A percentile compares a stretch with the other conserved stretches of the same genome.
phyloP scores from a whole-genome alignment of 2,113 vertebrate genomes.

The Notarius lentiginosus region DNA sequence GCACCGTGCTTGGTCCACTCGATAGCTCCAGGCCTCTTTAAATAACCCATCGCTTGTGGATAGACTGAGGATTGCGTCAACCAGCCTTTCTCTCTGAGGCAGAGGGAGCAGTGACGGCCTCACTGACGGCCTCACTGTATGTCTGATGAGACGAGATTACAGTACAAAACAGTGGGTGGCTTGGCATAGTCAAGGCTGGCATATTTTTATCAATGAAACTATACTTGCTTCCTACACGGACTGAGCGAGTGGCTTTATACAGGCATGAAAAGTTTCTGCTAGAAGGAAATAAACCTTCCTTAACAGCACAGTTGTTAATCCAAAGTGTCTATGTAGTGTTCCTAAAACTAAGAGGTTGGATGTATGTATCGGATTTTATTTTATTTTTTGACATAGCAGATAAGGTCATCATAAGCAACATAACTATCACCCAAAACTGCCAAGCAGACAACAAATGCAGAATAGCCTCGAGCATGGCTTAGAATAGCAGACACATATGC shows the following conservation, averaged over 20 bases:
- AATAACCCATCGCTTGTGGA: constrained; percentile 24
- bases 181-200: constrained; percentile 5
- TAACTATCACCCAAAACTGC: neutral
- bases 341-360: neutral
- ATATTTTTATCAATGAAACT: constrained; percentile 19
- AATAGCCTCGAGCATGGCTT: neutral
- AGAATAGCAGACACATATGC: neutral
- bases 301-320: neutral
- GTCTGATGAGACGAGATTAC: constrained; percentile 5
- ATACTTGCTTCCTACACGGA: constrained; percentile 14
- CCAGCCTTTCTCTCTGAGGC: constrained; percentile 7
- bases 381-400: neutral
- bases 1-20: neutral
- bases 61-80: constrained; percentile 13
- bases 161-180: constrained; percentile 14
- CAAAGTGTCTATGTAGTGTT: neutral
- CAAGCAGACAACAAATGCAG: neutral
- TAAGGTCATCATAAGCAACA: neutral
- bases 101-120: neutral
- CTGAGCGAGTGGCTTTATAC: neutral
- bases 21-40: constrained; percentile 10
- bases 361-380: neutral
- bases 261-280: constrained; percentile 7
- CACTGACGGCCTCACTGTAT: constrained; percentile 14
- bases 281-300: neutral